Percentiles rank a stretch among this genome's conserved stretches.
Conservation (phyloP, 2,888 invertebrate genomes). For the Hetaerina titia region DNA sequence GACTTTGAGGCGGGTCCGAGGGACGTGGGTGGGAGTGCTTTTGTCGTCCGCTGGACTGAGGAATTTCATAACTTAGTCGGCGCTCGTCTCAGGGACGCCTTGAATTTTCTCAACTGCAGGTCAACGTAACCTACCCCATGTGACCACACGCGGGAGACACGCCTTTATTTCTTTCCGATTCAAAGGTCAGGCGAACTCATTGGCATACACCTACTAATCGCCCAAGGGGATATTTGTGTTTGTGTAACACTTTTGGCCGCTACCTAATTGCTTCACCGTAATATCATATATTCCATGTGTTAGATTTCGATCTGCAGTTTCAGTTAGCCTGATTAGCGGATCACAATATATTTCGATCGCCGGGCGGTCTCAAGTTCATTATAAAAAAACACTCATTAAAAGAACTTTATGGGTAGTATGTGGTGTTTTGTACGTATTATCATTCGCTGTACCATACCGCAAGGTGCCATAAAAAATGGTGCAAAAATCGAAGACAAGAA, state of each 20-base stretch:
- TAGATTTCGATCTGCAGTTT: too few species aligned
- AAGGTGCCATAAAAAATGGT: too few species aligned
- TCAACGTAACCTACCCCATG: background rate
- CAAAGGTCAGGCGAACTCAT: background rate
- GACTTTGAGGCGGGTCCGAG: background rate
- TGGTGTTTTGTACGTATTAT: too few species aligned
- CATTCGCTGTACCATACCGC: too few species aligned
- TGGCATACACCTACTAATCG: background rate
- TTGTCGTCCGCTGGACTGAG: background rate
- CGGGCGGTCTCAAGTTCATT: too few species aligned
- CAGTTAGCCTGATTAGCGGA: too few species aligned
- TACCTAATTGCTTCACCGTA: background rate
- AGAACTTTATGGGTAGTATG: too few species aligned
- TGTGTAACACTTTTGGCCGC: background rate
- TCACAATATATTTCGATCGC: too few species aligned
- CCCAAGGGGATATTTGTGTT: background rate
- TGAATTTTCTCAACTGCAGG: background rate
- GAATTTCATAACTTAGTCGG: background rate
- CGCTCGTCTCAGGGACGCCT: conserved; percentile 20
- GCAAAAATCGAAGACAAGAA: too few species aligned
- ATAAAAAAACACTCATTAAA: too few species aligned
- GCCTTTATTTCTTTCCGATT: background rate
- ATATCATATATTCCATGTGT: background rate
- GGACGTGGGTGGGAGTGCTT: background rate
- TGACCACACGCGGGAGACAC: background rate